These are phyloP conservation scores for Drosophila bocki DNA, from an alignment of 1,140 invertebrate genomes.

Conservation along the genomic window DNA sequence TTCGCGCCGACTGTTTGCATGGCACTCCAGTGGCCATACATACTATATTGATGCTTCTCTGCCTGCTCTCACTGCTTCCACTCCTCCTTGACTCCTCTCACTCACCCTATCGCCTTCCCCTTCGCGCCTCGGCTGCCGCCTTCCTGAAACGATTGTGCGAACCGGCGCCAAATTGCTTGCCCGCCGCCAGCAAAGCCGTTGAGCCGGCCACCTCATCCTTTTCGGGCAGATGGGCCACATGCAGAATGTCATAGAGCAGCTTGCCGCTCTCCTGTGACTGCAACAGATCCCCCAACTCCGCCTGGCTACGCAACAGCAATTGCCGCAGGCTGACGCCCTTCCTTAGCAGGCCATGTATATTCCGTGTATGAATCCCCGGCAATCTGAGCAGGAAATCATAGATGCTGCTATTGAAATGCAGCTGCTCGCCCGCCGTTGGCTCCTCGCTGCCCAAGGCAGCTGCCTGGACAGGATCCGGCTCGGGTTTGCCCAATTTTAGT, in stretches of 20 bases:
- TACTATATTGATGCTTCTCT: neutral
- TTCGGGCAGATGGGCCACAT: conserved; percentile 86
- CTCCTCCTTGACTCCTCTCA: neutral
- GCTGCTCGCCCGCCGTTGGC: conserved; percentile 83
- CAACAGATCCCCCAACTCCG: conserved; percentile 88
- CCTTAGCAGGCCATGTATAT: conserved; percentile 92
- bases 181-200: conserved; percentile 66
- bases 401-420: conserved; percentile 91
- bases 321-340: conserved; percentile 91
- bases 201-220: conserved; percentile 84
- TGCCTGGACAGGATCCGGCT: conserved; percentile 91
- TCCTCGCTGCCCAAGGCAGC: conserved; percentile 88
- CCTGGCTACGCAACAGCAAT: conserved; percentile 87
- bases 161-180: conserved; percentile 68
- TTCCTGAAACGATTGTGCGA: conserved; percentile 78
- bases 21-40: conserved; percentile 1
- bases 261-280: conserved; percentile 88
- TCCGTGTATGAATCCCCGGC: conserved; percentile 95
- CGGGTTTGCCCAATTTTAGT: conserved; percentile 91
- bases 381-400: conserved; percentile 96
- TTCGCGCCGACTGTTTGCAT: conserved; percentile 36
- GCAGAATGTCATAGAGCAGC: conserved; percentile 88
- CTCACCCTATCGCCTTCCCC: conserved; percentile 35
- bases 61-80: neutral
- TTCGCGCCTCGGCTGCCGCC: conserved; percentile 58